These are phyloP conservation scores for Strigamia crassipes DNA, from an alignment of 2,888 invertebrate genomes.

Conservation along the genomic window DNA sequence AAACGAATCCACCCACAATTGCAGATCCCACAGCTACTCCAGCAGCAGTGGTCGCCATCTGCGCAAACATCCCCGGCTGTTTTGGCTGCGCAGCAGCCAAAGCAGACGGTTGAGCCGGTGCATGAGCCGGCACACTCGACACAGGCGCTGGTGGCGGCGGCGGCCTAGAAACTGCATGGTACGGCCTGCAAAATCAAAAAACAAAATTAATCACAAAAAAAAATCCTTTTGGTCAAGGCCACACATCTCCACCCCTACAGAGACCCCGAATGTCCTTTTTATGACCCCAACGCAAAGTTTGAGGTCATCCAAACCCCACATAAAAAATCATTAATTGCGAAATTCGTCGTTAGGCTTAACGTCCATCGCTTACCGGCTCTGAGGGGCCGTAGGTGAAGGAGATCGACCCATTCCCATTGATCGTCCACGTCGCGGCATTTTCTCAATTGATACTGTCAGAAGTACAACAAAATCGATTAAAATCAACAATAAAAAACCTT, in stretches of 20 bases:
- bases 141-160: background rate
- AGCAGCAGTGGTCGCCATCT: slow-evolving; percentile 99
- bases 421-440: background rate
- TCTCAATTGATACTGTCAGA: background rate
- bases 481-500: background rate
- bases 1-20: slow-evolving; percentile 67
- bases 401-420: background rate
- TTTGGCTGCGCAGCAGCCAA: slow-evolving; percentile 65
- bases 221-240: background rate
- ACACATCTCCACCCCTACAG: background rate
- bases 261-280: background rate
- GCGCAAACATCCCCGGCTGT: slow-evolving; percentile 86
- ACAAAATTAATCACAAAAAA: too few relatives aligned
- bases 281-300: background rate
- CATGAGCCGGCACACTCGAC: slow-evolving; percentile 55
- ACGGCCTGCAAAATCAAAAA: background rate
- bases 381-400: background rate
- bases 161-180: background rate
- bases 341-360: background rate
- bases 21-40: slow-evolving; percentile 98
- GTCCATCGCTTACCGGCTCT: background rate
- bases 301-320: background rate
- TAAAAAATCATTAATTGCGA: background rate
- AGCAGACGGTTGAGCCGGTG: slow-evolving; percentile 51
- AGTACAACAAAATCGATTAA: background rate